These are phyloP conservation scores for Teleopsis dalmanni DNA, from an alignment of 1,140 invertebrate species.

Conservation along the genomic window DNA sequence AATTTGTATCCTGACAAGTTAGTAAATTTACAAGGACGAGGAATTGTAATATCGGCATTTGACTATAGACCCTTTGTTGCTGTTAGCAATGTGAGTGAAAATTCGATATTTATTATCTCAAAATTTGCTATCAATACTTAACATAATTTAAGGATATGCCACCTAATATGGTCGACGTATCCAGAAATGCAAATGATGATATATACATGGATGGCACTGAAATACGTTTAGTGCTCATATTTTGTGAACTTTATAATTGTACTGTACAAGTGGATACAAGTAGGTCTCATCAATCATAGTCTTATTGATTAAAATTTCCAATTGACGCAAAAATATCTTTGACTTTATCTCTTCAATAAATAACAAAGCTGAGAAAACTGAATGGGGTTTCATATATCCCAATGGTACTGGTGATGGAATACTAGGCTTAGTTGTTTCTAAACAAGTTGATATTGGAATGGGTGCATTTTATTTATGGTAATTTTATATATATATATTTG, in stretches of 20 bases:
- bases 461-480: constrained; percentile 13
- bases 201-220: constrained; percentile 30
- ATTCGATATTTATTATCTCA: neutral
- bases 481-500: neutral
- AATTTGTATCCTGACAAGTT: constrained; percentile 19
- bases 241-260: constrained; percentile 31
- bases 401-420: constrained; percentile 9
- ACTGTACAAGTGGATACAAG: constrained; percentile 26
- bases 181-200: constrained; percentile 2
- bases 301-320: neutral
- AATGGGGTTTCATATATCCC: constrained; percentile 9
- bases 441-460: neutral
- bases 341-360: no score
- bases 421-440: neutral
- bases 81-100: constrained; percentile 22
- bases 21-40: constrained; percentile 26
- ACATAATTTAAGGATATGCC: no score
- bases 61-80: constrained; percentile 35
- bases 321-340: neutral
- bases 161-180: no score
- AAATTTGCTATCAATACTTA: no score
- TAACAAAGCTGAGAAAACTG: constrained; percentile 6
- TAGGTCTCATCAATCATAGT: constrained; percentile 11
- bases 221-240: constrained; percentile 20
- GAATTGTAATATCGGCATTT: constrained; percentile 27